Evolutionary conservation across 35 echinoderm and acorn worm genomes (phyloP).

Genomic region (Ptychodera flava): DNA sequence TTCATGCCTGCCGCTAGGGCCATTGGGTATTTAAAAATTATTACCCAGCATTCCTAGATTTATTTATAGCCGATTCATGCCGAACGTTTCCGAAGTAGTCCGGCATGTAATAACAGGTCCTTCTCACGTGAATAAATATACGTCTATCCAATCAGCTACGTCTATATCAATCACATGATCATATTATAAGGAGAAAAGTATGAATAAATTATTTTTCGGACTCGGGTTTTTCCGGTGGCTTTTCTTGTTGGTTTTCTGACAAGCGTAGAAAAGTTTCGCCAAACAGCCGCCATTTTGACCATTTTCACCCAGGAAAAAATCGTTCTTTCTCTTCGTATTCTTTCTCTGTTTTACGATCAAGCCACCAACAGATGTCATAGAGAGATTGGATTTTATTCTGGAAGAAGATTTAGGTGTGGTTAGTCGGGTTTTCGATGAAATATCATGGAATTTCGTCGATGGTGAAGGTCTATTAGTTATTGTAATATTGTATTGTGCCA

Average conservation of each 20-base stretch:
- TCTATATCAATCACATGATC: constrained; percentile 9
- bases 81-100: constrained; percentile 51
- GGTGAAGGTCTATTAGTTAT: constrained; percentile 35
- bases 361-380: not conserved
- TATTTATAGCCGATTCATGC: constrained; percentile 31
- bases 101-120: constrained; percentile 45
- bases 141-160: constrained; percentile 22
- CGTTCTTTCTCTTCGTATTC: constrained; percentile 33
- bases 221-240: constrained; percentile 98
- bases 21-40: constrained; percentile 96
- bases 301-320: constrained; percentile 57
- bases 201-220: constrained; percentile 78
- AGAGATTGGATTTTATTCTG: constrained; percentile 51
- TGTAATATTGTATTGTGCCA: constrained; percentile 45
- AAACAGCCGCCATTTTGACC: constrained; percentile 99
- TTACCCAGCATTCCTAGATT: constrained; percentile 66
- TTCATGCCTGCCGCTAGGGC: constrained; percentile 48
- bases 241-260: constrained; percentile 93
- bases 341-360: not conserved
- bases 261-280: constrained; percentile 98
- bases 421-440: constrained; percentile 39
- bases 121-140: constrained; percentile 25
- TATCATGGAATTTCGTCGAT: constrained; percentile 37
- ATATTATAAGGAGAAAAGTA: constrained; percentile 75
- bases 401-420: constrained; percentile 40